Evolutionary conservation across 2,888 invertebrate genomes (phyloP).

Genomic region (Tanytarsus gracilentus): DNA sequence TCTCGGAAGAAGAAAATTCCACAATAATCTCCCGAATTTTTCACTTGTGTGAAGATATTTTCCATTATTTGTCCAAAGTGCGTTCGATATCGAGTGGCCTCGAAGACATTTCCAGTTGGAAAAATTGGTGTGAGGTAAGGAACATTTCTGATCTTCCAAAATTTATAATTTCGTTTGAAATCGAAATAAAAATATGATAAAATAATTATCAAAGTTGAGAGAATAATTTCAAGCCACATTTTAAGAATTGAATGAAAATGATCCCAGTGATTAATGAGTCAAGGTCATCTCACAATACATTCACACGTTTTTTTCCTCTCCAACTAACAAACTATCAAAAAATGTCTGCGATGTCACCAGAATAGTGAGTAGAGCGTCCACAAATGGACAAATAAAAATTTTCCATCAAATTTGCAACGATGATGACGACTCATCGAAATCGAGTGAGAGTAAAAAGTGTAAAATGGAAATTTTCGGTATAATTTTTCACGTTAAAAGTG

Average conservation of each 20-base stretch:
- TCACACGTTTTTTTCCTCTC: conserved; percentile 8
- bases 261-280: too few species aligned
- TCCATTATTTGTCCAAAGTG: conserved; percentile 16
- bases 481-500: neutral
- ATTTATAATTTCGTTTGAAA: neutral
- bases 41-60: conserved; percentile 5
- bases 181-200: neutral
- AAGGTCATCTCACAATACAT: too few species aligned
- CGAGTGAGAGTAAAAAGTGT: conserved; percentile 19
- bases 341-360: conserved; percentile 62
- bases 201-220: neutral
- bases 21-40: conserved; percentile 1
- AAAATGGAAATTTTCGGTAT: neutral
- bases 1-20: conserved; percentile 20
- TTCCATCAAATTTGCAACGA: conserved; percentile 32
- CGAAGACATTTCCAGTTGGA: neutral
- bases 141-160: conserved; percentile 16
- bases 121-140: neutral
- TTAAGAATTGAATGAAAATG: neutral
- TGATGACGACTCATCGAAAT: conserved; percentile 30
- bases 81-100: neutral
- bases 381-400: conserved; percentile 13
- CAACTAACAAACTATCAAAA: conserved; percentile 28
- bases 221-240: neutral
- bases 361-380: conserved; percentile 60